Percentiles rank a stretch among this genome's conserved stretches.
Conservation (phyloP, 2,888 invertebrate species). For the Caenorhabditis macrosperma region DNA sequence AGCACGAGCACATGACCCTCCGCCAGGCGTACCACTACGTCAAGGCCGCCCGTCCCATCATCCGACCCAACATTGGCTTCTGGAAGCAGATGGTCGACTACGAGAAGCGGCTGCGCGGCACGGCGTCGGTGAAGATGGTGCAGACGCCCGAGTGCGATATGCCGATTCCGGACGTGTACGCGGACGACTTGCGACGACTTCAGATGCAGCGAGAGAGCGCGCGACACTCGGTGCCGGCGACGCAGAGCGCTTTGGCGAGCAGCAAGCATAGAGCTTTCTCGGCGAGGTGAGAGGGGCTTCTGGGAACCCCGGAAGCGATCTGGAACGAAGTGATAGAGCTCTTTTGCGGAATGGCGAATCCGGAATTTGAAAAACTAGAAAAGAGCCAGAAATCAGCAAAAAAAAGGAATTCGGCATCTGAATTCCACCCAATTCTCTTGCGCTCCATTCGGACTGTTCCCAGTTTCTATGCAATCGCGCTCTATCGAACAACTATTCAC, state of each 20-base stretch:
- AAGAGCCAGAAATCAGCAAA: too few species aligned
- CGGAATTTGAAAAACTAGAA: too few species aligned
- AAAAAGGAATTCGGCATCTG: too few species aligned
- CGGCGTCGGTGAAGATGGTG: constrained; percentile 70
- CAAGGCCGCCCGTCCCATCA: constrained; percentile 86
- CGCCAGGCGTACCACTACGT: constrained; percentile 73
- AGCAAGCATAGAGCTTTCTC: constrained; percentile 54
- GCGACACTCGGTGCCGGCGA: constrained; percentile 27
- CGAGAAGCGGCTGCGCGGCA: constrained; percentile 82
- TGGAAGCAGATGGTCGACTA: constrained; percentile 91
- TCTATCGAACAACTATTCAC: too few species aligned
- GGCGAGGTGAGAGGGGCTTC: constrained; percentile 33
- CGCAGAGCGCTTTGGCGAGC: neutral
- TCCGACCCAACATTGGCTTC: constrained; percentile 92
- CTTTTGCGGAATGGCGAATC: too few species aligned
- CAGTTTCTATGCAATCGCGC: too few species aligned
- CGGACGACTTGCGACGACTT: constrained; percentile 69
- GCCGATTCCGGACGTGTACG: constrained; percentile 78
- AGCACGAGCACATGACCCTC: constrained; percentile 88
- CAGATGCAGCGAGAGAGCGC: constrained; percentile 47
- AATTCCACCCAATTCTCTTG: too few species aligned
- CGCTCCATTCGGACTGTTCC: too few species aligned
- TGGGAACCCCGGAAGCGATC: too few species aligned
- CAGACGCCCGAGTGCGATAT: constrained; percentile 76
- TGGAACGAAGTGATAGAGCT: too few species aligned